A percentile compares a stretch with the other conserved stretches of the same genome.
phyloP scores from a whole-genome alignment of 2,888 invertebrate species.

The Helicoverpa assulta region DNA sequence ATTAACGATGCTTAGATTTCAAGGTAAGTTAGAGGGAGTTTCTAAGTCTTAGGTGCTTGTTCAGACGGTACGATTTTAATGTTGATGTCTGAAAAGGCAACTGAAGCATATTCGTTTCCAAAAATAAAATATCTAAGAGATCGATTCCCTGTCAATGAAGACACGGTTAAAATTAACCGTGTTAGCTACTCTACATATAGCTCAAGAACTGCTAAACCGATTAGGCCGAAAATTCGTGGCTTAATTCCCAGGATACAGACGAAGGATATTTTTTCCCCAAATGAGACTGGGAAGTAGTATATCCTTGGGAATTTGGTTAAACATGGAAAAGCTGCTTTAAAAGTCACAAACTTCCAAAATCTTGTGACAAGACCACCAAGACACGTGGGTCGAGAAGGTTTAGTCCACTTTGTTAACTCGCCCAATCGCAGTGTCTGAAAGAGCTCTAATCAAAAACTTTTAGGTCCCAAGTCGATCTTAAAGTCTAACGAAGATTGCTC shows the following conservation, averaged over 20 bases:
- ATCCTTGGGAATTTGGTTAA: no score
- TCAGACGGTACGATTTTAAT: conserved; percentile 12
- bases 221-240: no score
- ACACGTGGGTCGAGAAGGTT: not conserved
- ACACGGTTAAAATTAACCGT: no score
- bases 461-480: conserved; percentile 48
- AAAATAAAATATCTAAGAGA: not conserved
- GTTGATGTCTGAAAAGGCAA: no score
- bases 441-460: conserved; percentile 32
- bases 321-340: no score
- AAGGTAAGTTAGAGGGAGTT: conserved; percentile 28
- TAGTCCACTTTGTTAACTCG: not conserved
- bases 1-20: conserved; percentile 52
- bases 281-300: no score
- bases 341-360: no score
- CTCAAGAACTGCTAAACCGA: no score
- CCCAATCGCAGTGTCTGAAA: conserved; percentile 15
- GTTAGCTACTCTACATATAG: no score
- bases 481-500: conserved; percentile 54
- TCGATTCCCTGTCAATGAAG: not conserved
- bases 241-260: no score
- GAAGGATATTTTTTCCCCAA: no score
- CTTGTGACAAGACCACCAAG: no score
- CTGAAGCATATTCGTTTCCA: not conserved
- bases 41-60: conserved; percentile 32